Evolutionary conservation across 2,113 vertebrate genomes (phyloP).

Genomic region (Manacus vitellinus): DNA sequence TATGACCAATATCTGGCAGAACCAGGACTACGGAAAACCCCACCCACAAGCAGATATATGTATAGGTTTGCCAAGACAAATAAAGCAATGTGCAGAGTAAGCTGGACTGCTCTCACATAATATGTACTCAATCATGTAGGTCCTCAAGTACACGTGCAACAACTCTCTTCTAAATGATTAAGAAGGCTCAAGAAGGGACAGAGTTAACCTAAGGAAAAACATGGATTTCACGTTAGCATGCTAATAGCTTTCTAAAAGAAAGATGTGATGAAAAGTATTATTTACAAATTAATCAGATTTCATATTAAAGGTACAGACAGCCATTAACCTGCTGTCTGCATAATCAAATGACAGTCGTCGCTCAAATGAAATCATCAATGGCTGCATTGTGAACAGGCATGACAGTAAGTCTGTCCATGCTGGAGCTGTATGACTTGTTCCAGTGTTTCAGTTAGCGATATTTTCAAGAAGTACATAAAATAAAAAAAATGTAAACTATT

Average conservation of each 20-base stretch:
- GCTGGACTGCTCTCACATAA: neutral
- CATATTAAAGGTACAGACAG: neutral
- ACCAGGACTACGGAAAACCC: neutral
- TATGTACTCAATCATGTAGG: neutral
- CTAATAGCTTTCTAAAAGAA: neutral
- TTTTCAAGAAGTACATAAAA: neutral
- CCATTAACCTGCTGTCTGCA: neutral
- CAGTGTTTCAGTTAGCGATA: neutral
- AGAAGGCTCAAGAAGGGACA: neutral
- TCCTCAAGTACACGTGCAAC: neutral
- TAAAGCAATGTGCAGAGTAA: neutral
- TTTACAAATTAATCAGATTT: neutral
- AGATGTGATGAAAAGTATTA: neutral
- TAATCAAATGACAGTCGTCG: neutral
- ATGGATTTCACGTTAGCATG: neutral
- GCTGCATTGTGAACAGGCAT: neutral
- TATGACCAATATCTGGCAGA: neutral
- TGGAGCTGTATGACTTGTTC: neutral
- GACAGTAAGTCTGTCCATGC: neutral
- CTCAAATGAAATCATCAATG: neutral
- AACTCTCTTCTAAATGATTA: neutral
- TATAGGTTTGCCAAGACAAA: conserved; percentile 41
- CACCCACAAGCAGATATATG: neutral
- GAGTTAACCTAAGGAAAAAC: neutral
- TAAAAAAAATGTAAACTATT: neutral